Evolutionary conservation across 92 coral and sea anemone genomes (phyloP).

Genomic region (Porites rus): DNA sequence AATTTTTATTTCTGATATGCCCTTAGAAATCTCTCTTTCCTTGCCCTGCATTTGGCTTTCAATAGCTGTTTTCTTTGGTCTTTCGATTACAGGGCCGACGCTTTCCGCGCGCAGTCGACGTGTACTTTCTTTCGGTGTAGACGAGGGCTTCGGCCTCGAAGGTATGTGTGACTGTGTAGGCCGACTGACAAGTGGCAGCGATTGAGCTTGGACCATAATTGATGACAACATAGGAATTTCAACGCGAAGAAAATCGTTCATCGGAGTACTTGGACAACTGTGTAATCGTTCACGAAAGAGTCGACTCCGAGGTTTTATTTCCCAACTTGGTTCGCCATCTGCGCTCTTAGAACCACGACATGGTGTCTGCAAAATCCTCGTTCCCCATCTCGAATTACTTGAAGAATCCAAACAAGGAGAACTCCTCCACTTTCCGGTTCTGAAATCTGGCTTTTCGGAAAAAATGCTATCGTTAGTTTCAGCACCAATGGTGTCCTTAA

Average conservation of each 20-base stretch:
- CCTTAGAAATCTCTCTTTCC: background rate
- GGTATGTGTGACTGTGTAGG: background rate
- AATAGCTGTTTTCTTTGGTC: background rate
- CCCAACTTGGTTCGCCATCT: background rate
- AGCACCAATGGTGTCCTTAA: background rate
- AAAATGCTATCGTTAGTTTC: background rate
- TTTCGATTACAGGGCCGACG: background rate
- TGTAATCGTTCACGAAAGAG: constrained; percentile 18
- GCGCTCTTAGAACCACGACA: background rate
- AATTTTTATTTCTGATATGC: constrained; percentile 24
- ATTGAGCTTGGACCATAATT: constrained; percentile 37
- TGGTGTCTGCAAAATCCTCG: constrained; percentile 11
- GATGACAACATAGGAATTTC: constrained; percentile 32
- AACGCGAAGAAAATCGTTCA: constrained; percentile 19
- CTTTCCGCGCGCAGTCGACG: background rate
- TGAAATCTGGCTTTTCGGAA: background rate
- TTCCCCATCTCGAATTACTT: constrained; percentile 37
- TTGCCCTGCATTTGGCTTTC: background rate
- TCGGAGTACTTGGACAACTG: constrained; percentile 23
- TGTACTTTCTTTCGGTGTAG: background rate
- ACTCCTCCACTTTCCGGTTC: constrained; percentile 7
- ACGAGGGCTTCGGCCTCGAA: background rate
- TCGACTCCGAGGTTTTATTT: background rate
- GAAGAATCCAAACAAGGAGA: constrained; percentile 4
- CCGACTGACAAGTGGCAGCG: constrained; percentile 27